Evolutionary conservation across 23 tunicate species (phyloP), one percentile per base, ranked within the genome.

Genomic region (Clavelina lepadiformis): DNA sequence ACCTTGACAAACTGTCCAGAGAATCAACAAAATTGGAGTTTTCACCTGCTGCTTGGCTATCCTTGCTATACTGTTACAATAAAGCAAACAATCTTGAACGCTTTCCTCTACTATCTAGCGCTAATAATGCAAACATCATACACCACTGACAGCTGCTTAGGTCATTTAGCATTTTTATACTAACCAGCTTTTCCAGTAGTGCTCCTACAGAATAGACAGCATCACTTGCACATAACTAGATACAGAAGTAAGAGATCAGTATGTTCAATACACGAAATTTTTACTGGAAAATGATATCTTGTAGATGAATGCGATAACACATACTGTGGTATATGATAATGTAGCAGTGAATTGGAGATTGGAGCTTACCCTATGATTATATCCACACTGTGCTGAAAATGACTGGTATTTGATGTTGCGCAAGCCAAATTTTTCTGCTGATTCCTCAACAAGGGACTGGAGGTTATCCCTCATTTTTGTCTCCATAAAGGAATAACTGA

Each of bases 381-480:
- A 88, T 13, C 88, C 96, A 46, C 38, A 65, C 34, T 88, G 88
- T 3, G 96, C 96, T 44, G 88, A 62, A 35, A 88, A 88, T 13
- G 82, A 72, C 56, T 88, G 96, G 51, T 49, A 74, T 60, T 72
- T 88, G 21, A 88, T 60, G 46, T 79, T 74, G 68, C 71, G 58
- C 44, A 88, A 47, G 38, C 87, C 87, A 56, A 79, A 88, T 71
- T 88, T 88, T 65, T 80, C 77, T 13, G 96, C 96, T 6, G 96
- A 68, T 61, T 88, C 96, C 55, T 88, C 87, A 21, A 88, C 76
- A 3, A 74, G 51, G 33, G 77, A 18, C 61, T 80, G 83, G 2
- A 88, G 55, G 46, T 74, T 80, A 18, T 88, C 96, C 11, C 96
- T 67, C 36, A 69, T 69, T 61, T 80, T 79, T 15, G 96, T 67